phyloP scores from a whole-genome alignment of 2,797 vertebrate genomes.

The Hephaestus fuliginosus region DNA sequence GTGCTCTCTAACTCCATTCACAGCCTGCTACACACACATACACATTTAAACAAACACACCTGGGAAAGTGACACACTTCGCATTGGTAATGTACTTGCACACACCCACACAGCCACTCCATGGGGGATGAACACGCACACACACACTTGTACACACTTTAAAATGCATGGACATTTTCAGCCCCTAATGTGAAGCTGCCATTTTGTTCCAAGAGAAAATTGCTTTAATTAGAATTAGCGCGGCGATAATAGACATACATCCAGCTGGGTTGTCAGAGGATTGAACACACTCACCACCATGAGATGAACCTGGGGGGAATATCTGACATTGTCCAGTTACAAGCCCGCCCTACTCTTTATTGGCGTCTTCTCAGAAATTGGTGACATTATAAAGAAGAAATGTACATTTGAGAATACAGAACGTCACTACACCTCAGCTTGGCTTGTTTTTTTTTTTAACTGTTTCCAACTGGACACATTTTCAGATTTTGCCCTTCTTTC shows the following conservation, averaged over 20 bases:
- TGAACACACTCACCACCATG: slow-evolving; percentile 27
- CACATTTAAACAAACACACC: slow-evolving; percentile 44
- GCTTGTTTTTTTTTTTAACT: neutral
- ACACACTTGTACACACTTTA: slow-evolving; percentile 36
- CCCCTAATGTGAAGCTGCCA: slow-evolving; percentile 62
- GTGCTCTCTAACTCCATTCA: slow-evolving; percentile 31
- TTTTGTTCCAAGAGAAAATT: slow-evolving; percentile 75
- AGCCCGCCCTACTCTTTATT: slow-evolving; percentile 16
- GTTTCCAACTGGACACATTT: neutral
- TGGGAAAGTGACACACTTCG: slow-evolving; percentile 53
- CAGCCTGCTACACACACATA: slow-evolving; percentile 50
- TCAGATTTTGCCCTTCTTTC: neutral
- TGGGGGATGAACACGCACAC: slow-evolving; percentile 24
- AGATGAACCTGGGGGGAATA: slow-evolving; percentile 33
- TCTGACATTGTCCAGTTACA: slow-evolving; percentile 38
- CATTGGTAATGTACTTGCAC: slow-evolving; percentile 39
- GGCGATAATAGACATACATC: slow-evolving; percentile 55
- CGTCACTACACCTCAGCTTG: neutral
- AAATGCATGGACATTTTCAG: slow-evolving; percentile 50
- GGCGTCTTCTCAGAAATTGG: slow-evolving; percentile 1
- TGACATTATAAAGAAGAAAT: slow-evolving; percentile 5
- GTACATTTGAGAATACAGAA: neutral
- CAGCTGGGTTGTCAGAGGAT: slow-evolving; percentile 54
- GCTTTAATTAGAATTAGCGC: slow-evolving; percentile 71
- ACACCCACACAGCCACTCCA: slow-evolving; percentile 64